phyloP scores from a whole-genome alignment of 2,888 invertebrate genomes.

The Pogonocherus hispidulus region DNA sequence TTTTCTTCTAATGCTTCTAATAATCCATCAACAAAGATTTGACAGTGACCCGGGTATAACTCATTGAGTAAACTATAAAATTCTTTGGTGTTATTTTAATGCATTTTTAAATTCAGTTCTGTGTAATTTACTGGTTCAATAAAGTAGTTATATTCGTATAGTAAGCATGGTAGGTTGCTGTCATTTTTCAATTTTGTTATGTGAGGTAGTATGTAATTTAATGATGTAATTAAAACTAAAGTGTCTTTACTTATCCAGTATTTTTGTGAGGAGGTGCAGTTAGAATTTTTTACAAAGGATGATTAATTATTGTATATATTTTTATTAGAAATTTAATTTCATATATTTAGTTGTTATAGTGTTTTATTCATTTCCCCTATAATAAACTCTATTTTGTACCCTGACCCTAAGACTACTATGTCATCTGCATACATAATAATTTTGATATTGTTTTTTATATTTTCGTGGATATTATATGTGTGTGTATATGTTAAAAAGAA shows the following conservation, averaged over 20 bases:
- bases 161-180: background rate
- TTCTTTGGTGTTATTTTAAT: background rate
- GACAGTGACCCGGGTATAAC: background rate
- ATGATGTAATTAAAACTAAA: too few species aligned
- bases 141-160: background rate
- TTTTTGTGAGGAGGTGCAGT: background rate
- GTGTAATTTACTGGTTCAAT: background rate
- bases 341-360: background rate
- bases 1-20: background rate
- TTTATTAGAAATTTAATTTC: background rate
- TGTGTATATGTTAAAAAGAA: background rate
- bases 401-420: background rate
- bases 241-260: background rate
- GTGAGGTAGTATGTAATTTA: too few species aligned
- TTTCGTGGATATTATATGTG: background rate
- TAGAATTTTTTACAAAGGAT: background rate
- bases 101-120: background rate
- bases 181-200: background rate
- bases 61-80: background rate
- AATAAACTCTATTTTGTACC: background rate
- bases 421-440: background rate
- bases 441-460: background rate
- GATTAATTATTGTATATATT: background rate
- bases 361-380: background rate
- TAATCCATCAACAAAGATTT: background rate